Conservation (phyloP, 30 jellyfish, hydroid and myxozoan species). For the Hydra vulgaris region DNA sequence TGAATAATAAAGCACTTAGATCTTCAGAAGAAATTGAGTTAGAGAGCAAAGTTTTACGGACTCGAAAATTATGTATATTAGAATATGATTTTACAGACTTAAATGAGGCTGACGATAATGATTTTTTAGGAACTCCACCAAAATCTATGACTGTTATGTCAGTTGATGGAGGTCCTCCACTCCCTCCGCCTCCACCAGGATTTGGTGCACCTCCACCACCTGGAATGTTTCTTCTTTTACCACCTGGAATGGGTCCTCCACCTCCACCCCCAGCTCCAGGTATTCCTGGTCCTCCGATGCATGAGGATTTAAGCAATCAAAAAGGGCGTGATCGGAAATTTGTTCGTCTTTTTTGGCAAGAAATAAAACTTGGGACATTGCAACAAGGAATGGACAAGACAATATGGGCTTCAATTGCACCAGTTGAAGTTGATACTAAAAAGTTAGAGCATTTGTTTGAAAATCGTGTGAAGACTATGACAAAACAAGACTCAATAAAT, state of each 20-base stretch:
- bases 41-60: conserved; percentile 68
- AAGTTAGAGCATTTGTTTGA: conserved; percentile 95
- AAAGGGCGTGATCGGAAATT: conserved; percentile 64
- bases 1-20: conserved; percentile 31
- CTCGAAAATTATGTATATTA: conserved; percentile 60
- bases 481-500: conserved; percentile 67
- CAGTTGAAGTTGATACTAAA: conserved; percentile 89
- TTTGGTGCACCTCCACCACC: conserved; percentile 89
- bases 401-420: conserved; percentile 65
- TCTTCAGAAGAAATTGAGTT: conserved; percentile 85
- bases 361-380: conserved; percentile 49
- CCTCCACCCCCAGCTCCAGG: conserved; percentile 55
- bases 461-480: conserved; percentile 48
- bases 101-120: conserved; percentile 85
- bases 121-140: conserved; percentile 60
- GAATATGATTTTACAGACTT: conserved; percentile 89
- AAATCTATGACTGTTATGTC: conserved; percentile 23
- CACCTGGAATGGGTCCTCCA: conserved; percentile 35
- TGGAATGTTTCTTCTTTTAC: conserved; percentile 47
- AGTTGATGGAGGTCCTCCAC: conserved; percentile 46
- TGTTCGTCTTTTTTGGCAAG: conserved; percentile 97
- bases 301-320: conserved; percentile 30
- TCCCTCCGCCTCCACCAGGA: conserved; percentile 89
- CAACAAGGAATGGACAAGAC: conserved; percentile 51
- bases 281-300: conserved; percentile 32